These are phyloP conservation scores for Myathropa florea DNA, from an alignment of 2,888 invertebrate species.

Conservation along the genomic window DNA sequence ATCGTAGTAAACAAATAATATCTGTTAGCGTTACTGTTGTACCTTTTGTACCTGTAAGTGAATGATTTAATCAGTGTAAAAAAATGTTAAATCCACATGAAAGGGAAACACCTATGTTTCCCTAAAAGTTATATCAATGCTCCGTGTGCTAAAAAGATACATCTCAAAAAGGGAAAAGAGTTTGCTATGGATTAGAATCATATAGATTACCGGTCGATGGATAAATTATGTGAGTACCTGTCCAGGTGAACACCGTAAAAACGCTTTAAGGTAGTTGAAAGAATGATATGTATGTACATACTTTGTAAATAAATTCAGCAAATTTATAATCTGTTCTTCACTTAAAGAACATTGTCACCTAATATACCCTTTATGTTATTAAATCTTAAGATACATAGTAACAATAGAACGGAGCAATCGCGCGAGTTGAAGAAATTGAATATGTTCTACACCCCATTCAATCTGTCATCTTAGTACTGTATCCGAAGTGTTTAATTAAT, in stretches of 20 bases:
- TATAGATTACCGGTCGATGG: slow-evolving; percentile 59
- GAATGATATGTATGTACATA: neutral
- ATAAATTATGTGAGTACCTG: slow-evolving; percentile 65
- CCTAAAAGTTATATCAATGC: neutral
- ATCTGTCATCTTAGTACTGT: too few relatives aligned
- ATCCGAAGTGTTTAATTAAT: slow-evolving; percentile 16
- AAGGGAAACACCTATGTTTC: neutral
- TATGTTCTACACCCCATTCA: neutral
- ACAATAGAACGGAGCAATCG: neutral
- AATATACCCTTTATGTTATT: neutral
- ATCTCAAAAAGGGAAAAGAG: neutral
- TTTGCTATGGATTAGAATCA: slow-evolving; percentile 62
- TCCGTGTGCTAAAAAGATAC: neutral
- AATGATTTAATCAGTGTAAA: neutral
- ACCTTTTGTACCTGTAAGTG: slow-evolving; percentile 40
- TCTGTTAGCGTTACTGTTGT: slow-evolving; percentile 23
- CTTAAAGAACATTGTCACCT: neutral
- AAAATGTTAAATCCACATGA: neutral
- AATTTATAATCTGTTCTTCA: neutral
- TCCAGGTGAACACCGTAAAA: neutral
- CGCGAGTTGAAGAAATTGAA: slow-evolving; percentile 3
- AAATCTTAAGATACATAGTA: neutral
- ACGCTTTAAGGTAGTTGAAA: neutral
- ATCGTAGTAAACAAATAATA: neutral
- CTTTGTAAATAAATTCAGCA: too few relatives aligned